Evolutionary conservation across 2,888 invertebrate genomes (phyloP), one percentile per base, ranked within the genome.

Genomic region (Athalia circularis): DNA sequence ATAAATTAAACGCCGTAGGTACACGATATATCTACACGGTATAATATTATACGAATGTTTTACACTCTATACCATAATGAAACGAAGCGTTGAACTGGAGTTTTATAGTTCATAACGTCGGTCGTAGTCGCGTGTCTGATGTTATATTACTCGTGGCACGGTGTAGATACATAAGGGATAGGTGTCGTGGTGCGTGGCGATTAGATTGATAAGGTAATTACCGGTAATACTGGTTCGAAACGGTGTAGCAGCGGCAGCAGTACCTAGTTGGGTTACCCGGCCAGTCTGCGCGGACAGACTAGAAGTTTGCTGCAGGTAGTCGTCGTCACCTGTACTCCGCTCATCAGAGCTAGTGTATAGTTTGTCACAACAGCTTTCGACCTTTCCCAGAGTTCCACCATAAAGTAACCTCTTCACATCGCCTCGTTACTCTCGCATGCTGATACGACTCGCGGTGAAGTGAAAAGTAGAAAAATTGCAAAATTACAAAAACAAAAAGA

Each of bases 181-280:
- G 86, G 83, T 83, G 88, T 78, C 81, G 79, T 77, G 84, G 82
- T 86, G 87, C 87, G 86, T 86, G 82, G 82, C 83, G 88, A 88
- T 88, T 85, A 76, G 79, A 78, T 82, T 84, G 88, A 88, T 88
- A 88, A 88, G 84, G 87, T 88, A 88, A 87, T 88, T 88, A 87
- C 87, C 85, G 86, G 84, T 88, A 87, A 88, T 87, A 87, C 83
- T 84, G 79, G 80, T 75, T 81, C 84, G 82, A 83, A 79, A 77
- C 79, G 11, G 54, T 9, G 9, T 54, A n/a, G 7, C 54, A 54
- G 7, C 54, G 29, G 54, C 7, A 54, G 11, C 11, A 54, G 11
- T 54, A n/a, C n/a, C n/a, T n/a, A 29, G 29, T 29, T 29, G 29
- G 29, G 29, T 29, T 29, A 29, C 29, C 29, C 29, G 29, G 29